phyloP scores from a whole-genome alignment of 2,888 invertebrate genomes.

The Dione vanillae region DNA sequence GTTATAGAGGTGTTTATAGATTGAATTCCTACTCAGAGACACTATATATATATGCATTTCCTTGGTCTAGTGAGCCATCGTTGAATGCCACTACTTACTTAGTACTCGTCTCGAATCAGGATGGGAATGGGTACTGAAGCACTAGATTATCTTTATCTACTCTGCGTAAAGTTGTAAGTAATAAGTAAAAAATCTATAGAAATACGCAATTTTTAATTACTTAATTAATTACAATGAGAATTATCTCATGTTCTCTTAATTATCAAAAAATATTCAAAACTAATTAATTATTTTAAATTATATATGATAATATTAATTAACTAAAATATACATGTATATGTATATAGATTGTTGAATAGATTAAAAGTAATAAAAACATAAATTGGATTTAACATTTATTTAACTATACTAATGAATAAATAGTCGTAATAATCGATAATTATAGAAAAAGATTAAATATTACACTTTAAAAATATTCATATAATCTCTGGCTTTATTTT shows the following conservation, averaged over 20 bases:
- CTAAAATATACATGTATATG: neutral
- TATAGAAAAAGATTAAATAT: neutral
- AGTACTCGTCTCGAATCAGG: neutral
- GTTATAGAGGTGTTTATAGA: neutral
- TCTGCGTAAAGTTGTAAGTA: too few species aligned
- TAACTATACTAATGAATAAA: constrained; percentile 3
- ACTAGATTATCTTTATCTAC: too few species aligned
- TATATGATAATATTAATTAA: neutral
- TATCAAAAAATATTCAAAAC: neutral
- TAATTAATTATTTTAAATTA: constrained; percentile 1
- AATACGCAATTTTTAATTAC: neutral
- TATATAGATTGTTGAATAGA: neutral
- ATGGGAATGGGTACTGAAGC: too few species aligned
- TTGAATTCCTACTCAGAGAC: neutral
- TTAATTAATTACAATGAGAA: neutral
- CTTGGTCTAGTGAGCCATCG: neutral
- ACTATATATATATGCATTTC: neutral
- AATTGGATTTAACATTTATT: neutral
- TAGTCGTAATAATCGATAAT: neutral
- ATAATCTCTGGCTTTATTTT: constrained; percentile 13
- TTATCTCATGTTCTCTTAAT: neutral
- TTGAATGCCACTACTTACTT: neutral
- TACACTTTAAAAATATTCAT: neutral
- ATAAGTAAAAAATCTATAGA: too few species aligned
- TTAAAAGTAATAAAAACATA: constrained; percentile 1